Evolutionary conservation across 2,113 vertebrate genomes (phyloP).

Genomic region (Vanacampus margaritifer): DNA sequence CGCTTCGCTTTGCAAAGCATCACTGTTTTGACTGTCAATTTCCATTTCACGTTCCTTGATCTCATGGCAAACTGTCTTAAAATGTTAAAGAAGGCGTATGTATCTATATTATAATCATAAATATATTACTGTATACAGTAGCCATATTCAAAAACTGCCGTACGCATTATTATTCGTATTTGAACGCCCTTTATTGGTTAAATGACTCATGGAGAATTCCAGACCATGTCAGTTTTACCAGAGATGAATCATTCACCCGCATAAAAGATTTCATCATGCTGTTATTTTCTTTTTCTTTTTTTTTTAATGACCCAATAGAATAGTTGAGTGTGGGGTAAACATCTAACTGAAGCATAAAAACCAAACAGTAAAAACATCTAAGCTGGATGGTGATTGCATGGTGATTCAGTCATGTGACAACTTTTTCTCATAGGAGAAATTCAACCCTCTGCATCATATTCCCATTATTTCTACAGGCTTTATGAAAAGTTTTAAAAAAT

Average conservation of each 20-base stretch:
- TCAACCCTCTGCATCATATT: too few species aligned
- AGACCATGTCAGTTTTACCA: conserved; percentile 3
- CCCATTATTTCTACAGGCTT: too few species aligned
- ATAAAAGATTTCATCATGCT: conserved; percentile 7
- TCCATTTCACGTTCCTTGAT: background rate
- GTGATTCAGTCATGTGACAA: too few species aligned
- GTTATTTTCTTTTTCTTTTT: background rate
- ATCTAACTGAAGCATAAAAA: conserved; percentile 3
- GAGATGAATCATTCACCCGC: conserved; percentile 31
- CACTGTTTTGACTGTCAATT: background rate
- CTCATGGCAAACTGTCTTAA: background rate
- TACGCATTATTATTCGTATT: too few species aligned
- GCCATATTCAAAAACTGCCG: background rate
- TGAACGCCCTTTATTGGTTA: background rate
- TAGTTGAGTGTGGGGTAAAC: background rate
- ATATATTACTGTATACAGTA: background rate
- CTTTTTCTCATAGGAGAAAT: too few species aligned
- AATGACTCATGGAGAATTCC: conserved; percentile 26
- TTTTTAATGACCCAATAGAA: background rate
- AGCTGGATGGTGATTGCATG: background rate
- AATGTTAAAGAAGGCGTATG: background rate
- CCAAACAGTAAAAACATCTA: conserved; percentile 1
- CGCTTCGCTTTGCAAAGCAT: background rate
- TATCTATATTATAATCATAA: background rate
- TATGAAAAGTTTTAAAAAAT: too few species aligned